Conservation (phyloP, 2,797 vertebrate genomes). For the Distichodus sexfasciatus region DNA sequence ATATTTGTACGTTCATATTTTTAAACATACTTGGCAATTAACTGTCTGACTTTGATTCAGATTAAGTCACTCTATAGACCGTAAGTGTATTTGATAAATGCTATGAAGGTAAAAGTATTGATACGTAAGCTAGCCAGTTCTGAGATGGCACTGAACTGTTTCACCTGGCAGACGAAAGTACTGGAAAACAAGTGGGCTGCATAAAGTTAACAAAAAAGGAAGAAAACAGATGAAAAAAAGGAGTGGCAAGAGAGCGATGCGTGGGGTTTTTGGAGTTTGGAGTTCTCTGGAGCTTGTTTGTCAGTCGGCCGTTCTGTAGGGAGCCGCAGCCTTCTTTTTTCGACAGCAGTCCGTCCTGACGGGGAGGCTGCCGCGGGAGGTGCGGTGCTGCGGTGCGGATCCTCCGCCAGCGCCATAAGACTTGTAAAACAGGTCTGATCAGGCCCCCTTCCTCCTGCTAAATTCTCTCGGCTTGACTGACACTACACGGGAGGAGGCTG, state of each 20-base stretch:
- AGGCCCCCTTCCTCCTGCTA: constrained; percentile 48
- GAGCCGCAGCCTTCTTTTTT: constrained; percentile 21
- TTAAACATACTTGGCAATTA: too few relatives aligned
- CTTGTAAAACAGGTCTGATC: constrained; percentile 63
- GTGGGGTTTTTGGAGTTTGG: not conserved
- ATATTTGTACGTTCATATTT: too few relatives aligned
- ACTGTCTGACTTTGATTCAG: too few relatives aligned
- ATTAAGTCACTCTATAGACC: too few relatives aligned
- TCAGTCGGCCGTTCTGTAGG: constrained; percentile 23
- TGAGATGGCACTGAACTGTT: too few relatives aligned
- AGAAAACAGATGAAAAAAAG: not conserved
- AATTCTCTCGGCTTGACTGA: constrained; percentile 56
- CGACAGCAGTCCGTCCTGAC: too few relatives aligned
- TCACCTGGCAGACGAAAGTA: too few relatives aligned
- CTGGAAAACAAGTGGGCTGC: too few relatives aligned
- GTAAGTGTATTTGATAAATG: too few relatives aligned
- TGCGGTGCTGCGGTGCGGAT: constrained; percentile 43
- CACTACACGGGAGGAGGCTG: constrained; percentile 54
- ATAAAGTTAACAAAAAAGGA: not conserved
- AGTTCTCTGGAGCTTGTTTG: constrained; percentile 33
- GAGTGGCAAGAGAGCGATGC: not conserved
- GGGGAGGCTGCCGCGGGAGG: constrained; percentile 9
- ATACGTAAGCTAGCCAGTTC: too few relatives aligned
- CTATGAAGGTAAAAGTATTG: too few relatives aligned
- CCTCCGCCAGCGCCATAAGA: constrained; percentile 47